Conservation (phyloP, 2,888 invertebrate genomes). For the Mechanitis mazaeus region DNA sequence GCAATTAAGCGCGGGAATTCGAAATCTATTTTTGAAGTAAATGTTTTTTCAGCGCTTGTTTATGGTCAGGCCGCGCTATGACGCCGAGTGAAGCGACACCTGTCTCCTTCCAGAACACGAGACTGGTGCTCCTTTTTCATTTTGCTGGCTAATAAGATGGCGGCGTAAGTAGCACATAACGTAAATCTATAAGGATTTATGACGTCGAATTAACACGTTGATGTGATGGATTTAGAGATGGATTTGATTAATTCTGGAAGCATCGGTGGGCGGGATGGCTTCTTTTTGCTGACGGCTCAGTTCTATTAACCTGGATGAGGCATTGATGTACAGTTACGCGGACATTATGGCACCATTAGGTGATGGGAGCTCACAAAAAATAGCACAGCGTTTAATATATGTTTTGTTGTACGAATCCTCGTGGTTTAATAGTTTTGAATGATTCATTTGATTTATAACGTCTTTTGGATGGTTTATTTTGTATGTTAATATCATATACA, state of each 20-base stretch:
- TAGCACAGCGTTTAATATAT: not conserved
- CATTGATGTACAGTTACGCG: conserved; percentile 20
- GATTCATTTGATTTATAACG: too few species aligned
- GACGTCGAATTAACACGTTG: conserved; percentile 60
- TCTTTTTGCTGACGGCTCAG: conserved; percentile 28
- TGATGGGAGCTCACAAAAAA: conserved; percentile 9
- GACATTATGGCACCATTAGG: conserved; percentile 18
- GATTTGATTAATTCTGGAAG: conserved; percentile 57
- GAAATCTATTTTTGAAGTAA: conserved; percentile 74
- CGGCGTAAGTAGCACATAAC: conserved; percentile 51
- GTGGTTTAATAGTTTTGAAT: too few species aligned
- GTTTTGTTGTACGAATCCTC: not conserved
- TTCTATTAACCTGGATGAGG: conserved; percentile 24
- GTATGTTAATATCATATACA: too few species aligned
- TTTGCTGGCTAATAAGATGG: conserved; percentile 50
- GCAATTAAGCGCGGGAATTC: conserved; percentile 75
- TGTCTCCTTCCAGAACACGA: conserved; percentile 39
- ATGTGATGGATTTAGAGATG: conserved; percentile 68
- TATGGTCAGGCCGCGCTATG: conserved; percentile 47
- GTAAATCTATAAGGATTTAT: conserved; percentile 66
- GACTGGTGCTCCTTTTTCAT: conserved; percentile 37
- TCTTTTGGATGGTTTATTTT: too few species aligned
- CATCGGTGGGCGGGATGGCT: conserved; percentile 56
- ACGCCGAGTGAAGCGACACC: conserved; percentile 53
- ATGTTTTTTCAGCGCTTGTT: conserved; percentile 70